Evolutionary conservation across 1,140 invertebrate genomes (phyloP).

Genomic region (Macrobrachium nipponense): DNA sequence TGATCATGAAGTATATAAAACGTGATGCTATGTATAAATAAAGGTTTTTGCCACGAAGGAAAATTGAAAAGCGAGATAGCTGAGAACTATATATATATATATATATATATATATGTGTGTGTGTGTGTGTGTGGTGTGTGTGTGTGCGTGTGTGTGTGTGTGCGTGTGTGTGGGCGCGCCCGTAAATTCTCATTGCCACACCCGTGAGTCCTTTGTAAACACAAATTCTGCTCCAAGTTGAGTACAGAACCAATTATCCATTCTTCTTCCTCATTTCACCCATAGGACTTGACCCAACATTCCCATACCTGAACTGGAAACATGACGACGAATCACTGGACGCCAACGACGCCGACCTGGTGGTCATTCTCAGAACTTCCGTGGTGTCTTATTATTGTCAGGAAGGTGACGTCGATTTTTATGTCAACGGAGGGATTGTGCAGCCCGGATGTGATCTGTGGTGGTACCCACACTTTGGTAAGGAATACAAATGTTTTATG

Average conservation of each 20-base stretch:
- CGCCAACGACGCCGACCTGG: background rate
- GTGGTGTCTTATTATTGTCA: background rate
- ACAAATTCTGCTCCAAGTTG: background rate
- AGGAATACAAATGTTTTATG: no score
- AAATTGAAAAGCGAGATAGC: no score
- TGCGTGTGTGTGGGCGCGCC: no score
- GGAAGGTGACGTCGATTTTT: background rate
- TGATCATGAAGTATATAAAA: no score
- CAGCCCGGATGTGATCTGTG: conserved; percentile 2
- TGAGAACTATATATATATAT: conserved; percentile 44
- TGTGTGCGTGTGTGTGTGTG: no score
- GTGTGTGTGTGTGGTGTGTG: no score
- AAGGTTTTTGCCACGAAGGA: no score
- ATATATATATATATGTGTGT: conserved; percentile 38
- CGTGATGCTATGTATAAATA: no score
- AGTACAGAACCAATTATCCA: background rate
- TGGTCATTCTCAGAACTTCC: background rate
- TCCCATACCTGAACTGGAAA: background rate
- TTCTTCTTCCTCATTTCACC: background rate
- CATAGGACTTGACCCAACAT: background rate
- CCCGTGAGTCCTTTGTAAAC: no score
- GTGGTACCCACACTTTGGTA: background rate
- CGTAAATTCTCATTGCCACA: no score
- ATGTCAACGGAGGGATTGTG: background rate
- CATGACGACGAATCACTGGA: background rate